Evolutionary conservation across 2,888 invertebrate genomes (phyloP), one percentile per base, ranked within the genome.

Genomic region (Steromphala cineraria): DNA sequence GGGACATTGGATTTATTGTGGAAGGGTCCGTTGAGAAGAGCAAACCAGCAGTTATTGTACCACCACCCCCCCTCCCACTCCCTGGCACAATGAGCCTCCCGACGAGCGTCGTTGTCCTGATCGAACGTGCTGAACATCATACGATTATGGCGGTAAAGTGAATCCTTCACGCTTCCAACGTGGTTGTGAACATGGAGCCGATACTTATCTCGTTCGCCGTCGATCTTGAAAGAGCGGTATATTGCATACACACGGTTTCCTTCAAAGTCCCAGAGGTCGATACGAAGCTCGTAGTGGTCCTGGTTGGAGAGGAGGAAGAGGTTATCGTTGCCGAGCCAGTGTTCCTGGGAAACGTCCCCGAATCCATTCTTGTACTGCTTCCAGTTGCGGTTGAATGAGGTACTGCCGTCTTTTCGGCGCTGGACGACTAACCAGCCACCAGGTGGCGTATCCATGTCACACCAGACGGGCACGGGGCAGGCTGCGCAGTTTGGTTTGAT

Each of bases 61-160:
- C 98, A 98, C 98, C 98, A 98, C 53, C 98, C 98, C 21, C 97
- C 98, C 92, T 97, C 97, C 94, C 98, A 98, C 94, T 97, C 97
- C 83, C 95, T 96, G 75, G 98, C 98, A 94, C 98, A 98, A 93
- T 98, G 96, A 28, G 97, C 97, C 24, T 91, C 91, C 5, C 84
- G 82, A 80, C 97, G 97, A 87, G 96, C 96, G 91, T 98, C 98
- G 89, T 97, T 95, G 93, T 98, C 98, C 67, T 95, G 96, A 92
- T 98, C 98, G 78, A 96, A 95, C 0, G 98, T 96, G 78, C 97
- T 98, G 94, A 98, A 98, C 88, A 96, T 96, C 97, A 98, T 97
- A 76, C 95, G 95, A 93, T 98, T 97, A 92, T 98, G 98, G 91
- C 97, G 97, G 85, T 96, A 96, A 84, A 98, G 95, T 0, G 98